Conservation (phyloP, 92 coral and sea anemone species). For the Bergia sp. region DNA sequence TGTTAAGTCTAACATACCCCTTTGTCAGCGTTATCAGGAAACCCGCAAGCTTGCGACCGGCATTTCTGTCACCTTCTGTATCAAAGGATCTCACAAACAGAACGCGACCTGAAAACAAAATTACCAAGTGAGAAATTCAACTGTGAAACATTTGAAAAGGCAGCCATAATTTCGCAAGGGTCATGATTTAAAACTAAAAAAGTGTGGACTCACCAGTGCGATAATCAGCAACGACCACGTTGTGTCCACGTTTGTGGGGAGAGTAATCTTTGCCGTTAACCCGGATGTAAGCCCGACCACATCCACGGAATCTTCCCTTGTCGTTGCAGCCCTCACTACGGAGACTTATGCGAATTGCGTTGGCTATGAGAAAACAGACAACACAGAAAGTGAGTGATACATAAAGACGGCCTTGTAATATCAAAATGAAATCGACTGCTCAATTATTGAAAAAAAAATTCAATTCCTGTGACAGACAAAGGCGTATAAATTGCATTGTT, state of each 20-base stretch:
- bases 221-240: slow-evolving; percentile 17
- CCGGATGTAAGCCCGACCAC: slow-evolving; percentile 23
- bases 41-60: slow-evolving; percentile 29
- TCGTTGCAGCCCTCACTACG: slow-evolving; percentile 33
- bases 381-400: background rate
- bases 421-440: too few relatives aligned
- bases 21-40: slow-evolving; percentile 10
- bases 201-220: too few relatives aligned
- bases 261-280: slow-evolving; percentile 27
- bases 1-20: background rate
- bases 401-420: background rate
- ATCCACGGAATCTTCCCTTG: slow-evolving; percentile 3
- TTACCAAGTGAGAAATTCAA: too few relatives aligned
- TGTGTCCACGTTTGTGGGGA: slow-evolving; percentile 26
- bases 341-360: slow-evolving; percentile 10
- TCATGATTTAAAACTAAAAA: too few relatives aligned
- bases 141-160: background rate
- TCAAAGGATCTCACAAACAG: slow-evolving; percentile 36
- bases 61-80: slow-evolving; percentile 1
- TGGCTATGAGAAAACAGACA: background rate
- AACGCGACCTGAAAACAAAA: slow-evolving; percentile 33
- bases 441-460: too few relatives aligned
- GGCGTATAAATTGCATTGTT: too few relatives aligned
- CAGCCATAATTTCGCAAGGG: too few relatives aligned
- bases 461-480: too few relatives aligned